Evolutionary conservation across 2,113 vertebrate species (phyloP).

Genomic region (Pygoscelis adeliae): DNA sequence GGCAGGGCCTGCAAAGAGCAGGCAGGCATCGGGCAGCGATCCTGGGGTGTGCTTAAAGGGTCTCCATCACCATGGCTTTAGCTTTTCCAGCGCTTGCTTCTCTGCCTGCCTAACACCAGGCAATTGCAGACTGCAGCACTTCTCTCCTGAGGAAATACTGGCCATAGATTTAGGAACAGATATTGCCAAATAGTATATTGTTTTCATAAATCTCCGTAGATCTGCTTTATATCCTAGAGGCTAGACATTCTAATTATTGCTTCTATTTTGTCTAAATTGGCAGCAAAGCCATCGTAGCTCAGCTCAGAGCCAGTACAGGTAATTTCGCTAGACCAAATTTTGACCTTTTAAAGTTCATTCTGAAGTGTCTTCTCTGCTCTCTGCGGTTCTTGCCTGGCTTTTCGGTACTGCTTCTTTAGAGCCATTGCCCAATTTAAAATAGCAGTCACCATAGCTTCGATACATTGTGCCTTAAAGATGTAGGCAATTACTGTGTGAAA

Average conservation of each 20-base stretch:
- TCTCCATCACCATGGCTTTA: background rate
- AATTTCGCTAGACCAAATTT: constrained; percentile 54
- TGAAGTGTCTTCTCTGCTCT: constrained; percentile 11
- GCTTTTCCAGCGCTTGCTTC: background rate
- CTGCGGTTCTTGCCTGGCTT: background rate
- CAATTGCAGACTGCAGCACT: constrained; percentile 33
- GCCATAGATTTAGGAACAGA: constrained; percentile 64
- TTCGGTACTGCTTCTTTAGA: constrained; percentile 35
- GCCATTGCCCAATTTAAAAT: constrained; percentile 47
- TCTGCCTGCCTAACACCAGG: background rate
- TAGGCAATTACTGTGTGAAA: constrained; percentile 63
- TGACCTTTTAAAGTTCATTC: constrained; percentile 68
- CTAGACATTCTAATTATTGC: constrained; percentile 69
- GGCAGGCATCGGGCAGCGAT: fast-evolving
- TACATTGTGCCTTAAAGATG: constrained; percentile 58
- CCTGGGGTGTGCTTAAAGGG: fast-evolving
- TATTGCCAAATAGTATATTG: constrained; percentile 68
- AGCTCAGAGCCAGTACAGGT: constrained; percentile 54
- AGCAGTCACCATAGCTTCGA: constrained; percentile 55
- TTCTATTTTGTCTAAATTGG: constrained; percentile 72
- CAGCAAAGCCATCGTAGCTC: constrained; percentile 59
- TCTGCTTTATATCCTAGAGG: constrained; percentile 51
- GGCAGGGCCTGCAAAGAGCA: background rate
- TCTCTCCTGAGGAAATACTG: constrained; percentile 47
- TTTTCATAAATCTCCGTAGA: constrained; percentile 68